Percentiles rank a stretch among this genome's conserved stretches.
Evolutionary conservation across 1,140 invertebrate genomes (phyloP).

Genomic region (Aphaenogaster ashmeadi): DNA sequence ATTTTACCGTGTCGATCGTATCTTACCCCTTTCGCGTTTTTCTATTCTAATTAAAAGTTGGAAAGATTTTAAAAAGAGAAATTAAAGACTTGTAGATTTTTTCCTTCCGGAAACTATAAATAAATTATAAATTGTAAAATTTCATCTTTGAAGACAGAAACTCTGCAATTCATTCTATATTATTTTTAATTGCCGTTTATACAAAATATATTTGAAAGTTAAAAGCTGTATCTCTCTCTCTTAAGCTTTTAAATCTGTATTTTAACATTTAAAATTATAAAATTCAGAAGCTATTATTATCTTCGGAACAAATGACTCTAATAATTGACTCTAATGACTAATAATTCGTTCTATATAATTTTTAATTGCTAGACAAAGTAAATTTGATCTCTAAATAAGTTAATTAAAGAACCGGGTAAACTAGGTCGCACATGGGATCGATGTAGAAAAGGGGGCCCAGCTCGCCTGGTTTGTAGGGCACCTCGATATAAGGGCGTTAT

Average conservation of each 20-base stretch:
- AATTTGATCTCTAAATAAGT: background rate
- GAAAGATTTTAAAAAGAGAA: background rate
- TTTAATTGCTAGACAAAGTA: slow-evolving; percentile 27
- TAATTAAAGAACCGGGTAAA: slow-evolving; percentile 24
- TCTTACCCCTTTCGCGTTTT: slow-evolving; percentile 20
- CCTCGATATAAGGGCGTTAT: slow-evolving; percentile 63
- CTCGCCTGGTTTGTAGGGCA: slow-evolving; percentile 41
- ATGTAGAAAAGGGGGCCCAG: background rate
- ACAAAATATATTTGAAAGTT: background rate
- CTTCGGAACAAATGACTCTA: background rate
- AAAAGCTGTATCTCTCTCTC: background rate
- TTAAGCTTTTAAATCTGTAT: too few species aligned
- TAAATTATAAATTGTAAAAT: slow-evolving; percentile 4
- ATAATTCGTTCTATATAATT: slow-evolving; percentile 3
- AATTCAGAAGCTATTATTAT: background rate
- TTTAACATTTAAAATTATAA: background rate
- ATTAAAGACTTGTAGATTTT: background rate
- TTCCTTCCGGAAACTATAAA: background rate
- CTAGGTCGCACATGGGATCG: background rate
- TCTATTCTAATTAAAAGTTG: slow-evolving; percentile 17
- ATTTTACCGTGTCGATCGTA: slow-evolving; percentile 18
- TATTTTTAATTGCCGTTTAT: background rate
- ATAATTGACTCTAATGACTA: too few species aligned
- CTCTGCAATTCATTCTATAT: background rate
- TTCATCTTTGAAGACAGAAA: background rate